Base-by-base conservation (phyloP, 2,888 invertebrate genomes). In the Amphipoea lucens region DNA sequence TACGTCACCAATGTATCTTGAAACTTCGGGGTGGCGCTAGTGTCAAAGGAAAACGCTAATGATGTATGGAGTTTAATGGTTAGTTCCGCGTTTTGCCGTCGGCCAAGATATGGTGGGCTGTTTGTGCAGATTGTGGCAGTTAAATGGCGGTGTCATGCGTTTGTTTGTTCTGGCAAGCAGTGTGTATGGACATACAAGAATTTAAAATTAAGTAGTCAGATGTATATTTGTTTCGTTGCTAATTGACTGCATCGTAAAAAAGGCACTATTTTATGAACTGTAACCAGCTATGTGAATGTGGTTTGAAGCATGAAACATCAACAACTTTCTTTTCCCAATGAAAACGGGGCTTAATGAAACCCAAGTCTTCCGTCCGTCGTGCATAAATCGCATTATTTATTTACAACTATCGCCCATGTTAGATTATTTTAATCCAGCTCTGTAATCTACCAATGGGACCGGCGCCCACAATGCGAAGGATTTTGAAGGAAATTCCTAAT, bases 111-210 rank as follows among this genome's bases (percentile, higher is more conserved):
- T 20, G 12, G 23, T 60, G 66, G 62, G 36, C 17, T 12, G 17
- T 62, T 68, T 48, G 23, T 68, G 57, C n/a, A 60, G 48, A 40
- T 78, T 57, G 45, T 40, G 84, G 20, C 62, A 84, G 29, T 23
- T 57, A 84, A 81, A 78, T 79, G 62, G 23, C 67, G 11, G 36
- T 68, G 29, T 68, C 45, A 63, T 57, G 68, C 40, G 45, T 63
- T 78, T 80, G 78, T 81, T 78, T 48, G 40, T 84, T 78, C 40
- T 45, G 78, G 23, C 83, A 77, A 48, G 42, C 40, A 36, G 6
- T 14, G 17, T 45, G 48, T 62, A 17, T 48, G 14, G n/a, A 29
- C 42, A 65, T 40, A 29, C 3, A 48, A 42, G 17, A 69, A 17
- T 42, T 23, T 12, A 20, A 63, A 45, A 48, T 54, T 3, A 78